A percentile compares a stretch with the other conserved stretches of the same genome.
phyloP scores from a whole-genome alignment of 2,888 invertebrate species.

The Acanthosepion esculentum region DNA sequence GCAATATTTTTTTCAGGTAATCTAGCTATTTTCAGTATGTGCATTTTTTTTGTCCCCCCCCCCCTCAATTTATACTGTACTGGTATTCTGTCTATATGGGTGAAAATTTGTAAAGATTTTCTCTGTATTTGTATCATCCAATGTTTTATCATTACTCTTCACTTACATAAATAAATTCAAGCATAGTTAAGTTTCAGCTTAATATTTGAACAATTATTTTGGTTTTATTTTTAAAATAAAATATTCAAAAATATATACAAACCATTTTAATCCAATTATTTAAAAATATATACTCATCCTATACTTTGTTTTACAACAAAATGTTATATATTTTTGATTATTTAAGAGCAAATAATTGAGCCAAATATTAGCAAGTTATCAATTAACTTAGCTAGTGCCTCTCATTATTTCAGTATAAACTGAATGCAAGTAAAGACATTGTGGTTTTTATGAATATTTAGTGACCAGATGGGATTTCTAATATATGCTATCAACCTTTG shows the following conservation, averaged over 20 bases:
- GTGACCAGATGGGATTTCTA: too few species aligned
- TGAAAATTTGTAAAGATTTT: background rate
- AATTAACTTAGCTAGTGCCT: too few species aligned
- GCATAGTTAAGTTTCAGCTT: background rate
- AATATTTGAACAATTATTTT: background rate
- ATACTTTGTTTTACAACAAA: background rate
- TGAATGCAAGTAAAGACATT: too few species aligned
- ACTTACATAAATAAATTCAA: background rate
- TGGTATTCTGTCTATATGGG: too few species aligned
- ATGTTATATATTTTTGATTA: background rate
- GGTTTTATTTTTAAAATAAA: background rate
- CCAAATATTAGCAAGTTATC: background rate
- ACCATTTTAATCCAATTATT: background rate
- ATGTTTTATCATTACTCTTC: background rate
- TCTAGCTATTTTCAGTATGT: too few species aligned
- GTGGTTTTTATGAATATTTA: too few species aligned
- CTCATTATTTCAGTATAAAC: too few species aligned
- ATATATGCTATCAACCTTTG: too few species aligned
- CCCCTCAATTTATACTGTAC: too few species aligned
- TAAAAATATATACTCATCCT: background rate
- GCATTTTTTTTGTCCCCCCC: too few species aligned
- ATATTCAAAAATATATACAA: background rate
- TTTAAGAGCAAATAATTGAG: background rate
- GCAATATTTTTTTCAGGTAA: too few species aligned
- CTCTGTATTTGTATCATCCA: background rate